These are phyloP conservation scores for Drosophila elegans DNA, from an alignment of 1,140 invertebrate species.

Conservation along the genomic window DNA sequence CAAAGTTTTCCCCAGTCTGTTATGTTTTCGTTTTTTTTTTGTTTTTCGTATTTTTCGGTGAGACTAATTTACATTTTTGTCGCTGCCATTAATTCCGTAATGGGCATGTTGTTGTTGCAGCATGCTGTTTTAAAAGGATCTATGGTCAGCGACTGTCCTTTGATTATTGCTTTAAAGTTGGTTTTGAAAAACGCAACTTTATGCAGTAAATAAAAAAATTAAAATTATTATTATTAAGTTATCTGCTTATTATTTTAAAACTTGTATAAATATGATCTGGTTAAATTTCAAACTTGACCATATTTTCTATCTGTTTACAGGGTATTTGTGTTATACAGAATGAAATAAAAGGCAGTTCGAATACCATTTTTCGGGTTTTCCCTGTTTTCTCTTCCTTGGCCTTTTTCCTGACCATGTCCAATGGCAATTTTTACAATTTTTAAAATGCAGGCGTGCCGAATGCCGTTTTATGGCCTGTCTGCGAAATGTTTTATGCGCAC, in stretches of 20 bases:
- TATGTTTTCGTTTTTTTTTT: slow-evolving; percentile 39
- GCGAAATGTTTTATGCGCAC: slow-evolving; percentile 58
- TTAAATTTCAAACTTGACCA: background rate
- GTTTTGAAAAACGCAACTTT: background rate
- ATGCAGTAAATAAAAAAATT: background rate
- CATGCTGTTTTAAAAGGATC: slow-evolving; percentile 4
- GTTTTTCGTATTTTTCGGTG: slow-evolving; percentile 37
- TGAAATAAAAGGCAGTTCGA: background rate
- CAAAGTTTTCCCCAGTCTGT: slow-evolving; percentile 36
- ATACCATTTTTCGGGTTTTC: slow-evolving; percentile 5
- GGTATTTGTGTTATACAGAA: background rate
- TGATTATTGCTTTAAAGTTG: background rate
- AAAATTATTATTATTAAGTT: too few relatives aligned
- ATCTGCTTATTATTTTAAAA: background rate
- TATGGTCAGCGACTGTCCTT: background rate
- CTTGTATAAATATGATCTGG: too few relatives aligned
- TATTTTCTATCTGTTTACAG: background rate
- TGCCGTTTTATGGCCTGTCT: slow-evolving; percentile 61
- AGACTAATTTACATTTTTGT: slow-evolving; percentile 83
- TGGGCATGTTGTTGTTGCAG: slow-evolving; percentile 43
- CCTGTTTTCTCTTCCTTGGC: background rate
- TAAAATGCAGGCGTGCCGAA: slow-evolving; percentile 64
- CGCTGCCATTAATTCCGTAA: slow-evolving; percentile 76
- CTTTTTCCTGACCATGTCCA: slow-evolving; percentile 50
- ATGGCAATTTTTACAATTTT: slow-evolving; percentile 61